phyloP scores from a whole-genome alignment of 2,797 vertebrate genomes.

The Lacerta agilis region DNA sequence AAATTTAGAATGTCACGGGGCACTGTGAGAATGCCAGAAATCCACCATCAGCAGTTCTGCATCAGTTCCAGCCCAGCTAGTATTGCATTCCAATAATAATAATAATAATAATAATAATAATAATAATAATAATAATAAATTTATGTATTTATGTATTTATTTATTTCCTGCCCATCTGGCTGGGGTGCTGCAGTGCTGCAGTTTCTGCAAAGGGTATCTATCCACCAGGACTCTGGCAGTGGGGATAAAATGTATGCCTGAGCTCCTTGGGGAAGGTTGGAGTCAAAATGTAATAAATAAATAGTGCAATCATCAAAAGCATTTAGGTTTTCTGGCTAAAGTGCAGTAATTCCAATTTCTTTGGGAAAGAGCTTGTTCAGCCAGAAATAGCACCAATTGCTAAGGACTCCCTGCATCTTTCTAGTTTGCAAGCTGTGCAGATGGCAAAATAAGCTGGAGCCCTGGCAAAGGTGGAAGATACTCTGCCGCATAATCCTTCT shows the following conservation, averaged over 20 bases:
- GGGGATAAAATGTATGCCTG: neutral
- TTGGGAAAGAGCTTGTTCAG: neutral
- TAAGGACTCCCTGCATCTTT: constrained; percentile 13
- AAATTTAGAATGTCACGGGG: neutral
- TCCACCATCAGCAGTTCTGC: too few relatives aligned
- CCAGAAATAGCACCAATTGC: neutral
- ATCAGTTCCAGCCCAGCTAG: neutral
- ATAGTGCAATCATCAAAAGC: too few relatives aligned
- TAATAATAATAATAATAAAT: too few relatives aligned
- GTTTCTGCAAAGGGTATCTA: too few relatives aligned
- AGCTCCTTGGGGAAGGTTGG: neutral
- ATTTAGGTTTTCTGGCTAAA: neutral
- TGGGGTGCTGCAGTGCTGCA: too few relatives aligned
- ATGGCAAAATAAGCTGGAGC: constrained; percentile 18
- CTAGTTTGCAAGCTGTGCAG: constrained; percentile 36
- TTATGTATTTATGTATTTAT: too few relatives aligned
- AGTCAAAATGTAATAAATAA: too few relatives aligned
- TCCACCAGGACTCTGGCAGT: too few relatives aligned
- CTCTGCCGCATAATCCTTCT: neutral
- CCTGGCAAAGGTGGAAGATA: neutral
- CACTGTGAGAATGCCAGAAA: neutral
- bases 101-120: too few relatives aligned
- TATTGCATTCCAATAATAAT: neutral
- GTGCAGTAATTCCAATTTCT: neutral
- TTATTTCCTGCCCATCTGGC: too few relatives aligned